Evolutionary conservation across 2,797 vertebrate genomes (phyloP).

Genomic region (Hozukius guyotensis): DNA sequence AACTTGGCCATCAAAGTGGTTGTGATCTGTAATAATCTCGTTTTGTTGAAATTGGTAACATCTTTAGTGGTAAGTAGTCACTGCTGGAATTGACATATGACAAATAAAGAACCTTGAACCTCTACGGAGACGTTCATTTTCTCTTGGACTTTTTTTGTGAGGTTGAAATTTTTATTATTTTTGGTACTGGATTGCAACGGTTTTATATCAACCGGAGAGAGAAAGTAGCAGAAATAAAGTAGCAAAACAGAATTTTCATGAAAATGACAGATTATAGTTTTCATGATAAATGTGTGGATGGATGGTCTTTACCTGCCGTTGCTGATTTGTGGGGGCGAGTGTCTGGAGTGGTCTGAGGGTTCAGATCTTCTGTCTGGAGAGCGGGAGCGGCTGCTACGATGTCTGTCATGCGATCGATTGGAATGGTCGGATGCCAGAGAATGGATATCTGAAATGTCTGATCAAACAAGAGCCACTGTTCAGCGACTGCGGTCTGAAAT

Average conservation of each 20-base stretch:
- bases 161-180: background rate
- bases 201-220: background rate
- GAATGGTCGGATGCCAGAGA: conserved; percentile 98
- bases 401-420: conserved; percentile 94
- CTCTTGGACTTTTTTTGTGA: background rate
- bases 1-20: background rate
- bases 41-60: background rate
- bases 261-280: background rate
- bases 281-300: background rate
- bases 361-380: conserved; percentile 97
- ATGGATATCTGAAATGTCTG: conserved; percentile 99
- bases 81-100: background rate
- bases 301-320: conserved; percentile 91
- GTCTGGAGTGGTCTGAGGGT: conserved; percentile 95
- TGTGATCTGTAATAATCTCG: background rate
- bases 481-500: background rate
- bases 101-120: background rate
- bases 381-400: conserved; percentile 92
- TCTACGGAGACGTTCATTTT: background rate
- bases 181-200: background rate
- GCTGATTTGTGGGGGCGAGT: conserved; percentile 96
- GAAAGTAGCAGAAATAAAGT: background rate
- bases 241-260: background rate
- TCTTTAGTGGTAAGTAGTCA: background rate
- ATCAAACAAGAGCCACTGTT: conserved; percentile 44